Percentiles rank a stretch among this genome's conserved stretches.
Evolutionary conservation across 2,113 vertebrate species (phyloP).

Genomic region (Dendrocopos noguchii): DNA sequence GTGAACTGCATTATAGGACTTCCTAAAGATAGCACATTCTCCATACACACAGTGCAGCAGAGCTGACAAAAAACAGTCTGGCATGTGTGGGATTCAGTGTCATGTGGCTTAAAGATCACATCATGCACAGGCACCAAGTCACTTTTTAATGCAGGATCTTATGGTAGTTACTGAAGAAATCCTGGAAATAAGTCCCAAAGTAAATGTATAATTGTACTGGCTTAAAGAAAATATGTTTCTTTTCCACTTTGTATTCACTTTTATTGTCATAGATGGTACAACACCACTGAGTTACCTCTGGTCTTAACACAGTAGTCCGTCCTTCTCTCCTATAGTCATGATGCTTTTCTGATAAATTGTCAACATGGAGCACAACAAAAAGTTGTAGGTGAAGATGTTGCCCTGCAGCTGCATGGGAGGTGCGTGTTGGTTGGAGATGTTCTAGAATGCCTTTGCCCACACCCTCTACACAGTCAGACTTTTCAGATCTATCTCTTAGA

Average conservation of each 20-base stretch:
- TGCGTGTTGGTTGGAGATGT: rapidly evolving
- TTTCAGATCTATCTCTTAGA: background rate
- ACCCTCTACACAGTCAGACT: background rate
- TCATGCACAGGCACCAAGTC: background rate
- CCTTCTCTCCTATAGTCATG: background rate
- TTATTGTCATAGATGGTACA: background rate
- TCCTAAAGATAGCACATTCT: background rate
- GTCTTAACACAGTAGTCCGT: background rate
- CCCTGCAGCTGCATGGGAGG: rapidly evolving
- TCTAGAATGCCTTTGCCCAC: rapidly evolving
- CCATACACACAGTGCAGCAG: background rate
- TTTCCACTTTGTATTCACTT: background rate
- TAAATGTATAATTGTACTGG: background rate
- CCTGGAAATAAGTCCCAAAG: background rate
- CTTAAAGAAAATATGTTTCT: background rate
- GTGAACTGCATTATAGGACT: background rate
- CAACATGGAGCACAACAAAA: background rate
- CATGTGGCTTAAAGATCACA: background rate
- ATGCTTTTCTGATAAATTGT: background rate
- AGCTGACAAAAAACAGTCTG: background rate
- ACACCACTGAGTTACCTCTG: background rate
- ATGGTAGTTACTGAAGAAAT: background rate
- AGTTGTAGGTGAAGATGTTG: background rate
- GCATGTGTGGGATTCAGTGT: background rate
- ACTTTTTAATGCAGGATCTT: background rate